phyloP scores from a whole-genome alignment of 2,888 invertebrate genomes.

The Dasypolia templi region DNA sequence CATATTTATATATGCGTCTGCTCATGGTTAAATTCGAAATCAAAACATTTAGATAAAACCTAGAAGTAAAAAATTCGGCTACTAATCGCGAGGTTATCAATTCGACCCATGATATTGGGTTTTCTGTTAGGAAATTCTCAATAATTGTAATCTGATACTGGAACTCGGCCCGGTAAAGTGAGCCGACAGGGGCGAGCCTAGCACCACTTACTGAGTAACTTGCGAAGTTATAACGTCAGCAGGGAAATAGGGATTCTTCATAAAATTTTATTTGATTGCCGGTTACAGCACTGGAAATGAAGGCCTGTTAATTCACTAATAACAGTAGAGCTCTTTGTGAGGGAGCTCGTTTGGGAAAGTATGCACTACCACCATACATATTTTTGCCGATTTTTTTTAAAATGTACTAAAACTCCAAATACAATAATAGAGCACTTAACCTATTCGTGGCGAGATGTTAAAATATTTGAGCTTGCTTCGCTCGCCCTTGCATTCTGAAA shows the following conservation, averaged over 20 bases:
- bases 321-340: not conserved
- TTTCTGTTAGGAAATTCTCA: conserved; percentile 23
- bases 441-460: too few relatives aligned
- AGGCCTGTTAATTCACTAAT: conserved; percentile 17
- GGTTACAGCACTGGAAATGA: conserved; percentile 17
- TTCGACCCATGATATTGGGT: conserved; percentile 5
- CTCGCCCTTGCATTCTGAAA: too few relatives aligned
- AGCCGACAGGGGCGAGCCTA: conserved; percentile 42
- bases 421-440: too few relatives aligned
- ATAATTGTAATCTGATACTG: conserved; percentile 36
- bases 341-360: not conserved
- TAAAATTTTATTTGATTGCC: conserved; percentile 45
- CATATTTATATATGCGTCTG: not conserved
- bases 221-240: conserved; percentile 44
- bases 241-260: conserved; percentile 16
- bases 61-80: not conserved
- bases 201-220: conserved; percentile 44
- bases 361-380: not conserved
- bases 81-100: conserved; percentile 17
- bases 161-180: conserved; percentile 47
- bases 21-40: too few relatives aligned
- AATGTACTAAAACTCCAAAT: too few relatives aligned
- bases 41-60: not conserved
- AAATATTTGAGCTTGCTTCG: too few relatives aligned
- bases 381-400: too few relatives aligned